Evolutionary conservation across 2,113 vertebrate genomes (phyloP).

Genomic region (Crocuta crocuta): DNA sequence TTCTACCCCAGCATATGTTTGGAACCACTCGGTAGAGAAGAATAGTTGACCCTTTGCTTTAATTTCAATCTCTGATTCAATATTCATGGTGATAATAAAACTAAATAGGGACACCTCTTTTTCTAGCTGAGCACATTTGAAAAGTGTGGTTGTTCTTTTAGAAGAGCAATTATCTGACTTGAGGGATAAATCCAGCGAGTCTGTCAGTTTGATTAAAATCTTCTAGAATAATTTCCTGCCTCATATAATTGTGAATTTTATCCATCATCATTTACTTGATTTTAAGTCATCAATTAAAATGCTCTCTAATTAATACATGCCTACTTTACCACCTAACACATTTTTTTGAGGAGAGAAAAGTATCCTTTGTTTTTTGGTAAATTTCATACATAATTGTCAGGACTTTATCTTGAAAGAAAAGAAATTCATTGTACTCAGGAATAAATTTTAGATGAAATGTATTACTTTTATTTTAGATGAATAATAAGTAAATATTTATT

Average conservation of each 20-base stretch:
- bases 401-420: slow-evolving; percentile 7
- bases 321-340: background rate
- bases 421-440: background rate
- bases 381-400: background rate
- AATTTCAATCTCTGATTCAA: background rate
- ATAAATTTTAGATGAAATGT: background rate
- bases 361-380: background rate
- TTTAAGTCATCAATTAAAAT: background rate
- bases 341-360: background rate
- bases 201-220: background rate
- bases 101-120: background rate
- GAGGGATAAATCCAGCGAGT: background rate
- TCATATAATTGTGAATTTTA: background rate
- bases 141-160: background rate
- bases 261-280: background rate
- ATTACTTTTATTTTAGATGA: background rate
- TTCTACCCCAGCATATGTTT: background rate
- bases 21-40: background rate
- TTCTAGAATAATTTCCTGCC: background rate
- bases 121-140: background rate
- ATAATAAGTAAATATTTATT: background rate
- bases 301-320: background rate
- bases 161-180: background rate
- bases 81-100: slow-evolving; percentile 32
- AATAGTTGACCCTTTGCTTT: background rate